Base-by-base conservation (phyloP, 2,113 vertebrate genomes). In the Ceratotherium simum region DNA sequence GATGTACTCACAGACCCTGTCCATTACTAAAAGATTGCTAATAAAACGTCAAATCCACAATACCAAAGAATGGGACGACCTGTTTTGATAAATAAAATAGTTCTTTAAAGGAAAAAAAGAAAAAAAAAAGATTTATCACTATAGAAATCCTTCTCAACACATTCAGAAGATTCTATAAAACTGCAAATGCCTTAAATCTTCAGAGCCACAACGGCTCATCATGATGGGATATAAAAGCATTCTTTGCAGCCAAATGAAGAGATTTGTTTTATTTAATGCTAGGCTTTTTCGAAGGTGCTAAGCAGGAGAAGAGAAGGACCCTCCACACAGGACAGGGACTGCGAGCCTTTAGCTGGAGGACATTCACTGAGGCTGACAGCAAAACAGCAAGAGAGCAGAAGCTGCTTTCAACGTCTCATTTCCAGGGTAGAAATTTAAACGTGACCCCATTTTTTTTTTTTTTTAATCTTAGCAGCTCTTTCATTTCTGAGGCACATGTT, bases 221-320 rank as follows among this genome's bases (percentile, higher is more conserved):
- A 98, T 94, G 94, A 96, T 96, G 90, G 64, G 98, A 98, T 96
- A 96, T 56, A 93, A 98, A 98, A 98, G 95, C 97, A 90, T 91
- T 93, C 98, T 98, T 97, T 97, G 97, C 94, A 91, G 97, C 96
- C 96, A 96, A 88, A 86, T 94, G 97, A 98, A 98, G 98, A 97
- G 91, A 97, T 97, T 97, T 97, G 96, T 98, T 98, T 98, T 97
- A 97, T 96, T 98, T 98, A 98, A 98, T 60, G 65, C 92, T 93
- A 86, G 73, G 98, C 18, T 85, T 92, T 96, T 96, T 65, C 91
- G 70, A 80, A 96, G 95, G 93, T 91, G 91, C 92, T 84, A 56
- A 91, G 84, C 95, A 69, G 91, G 58, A 8, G 8, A n/a, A 21
- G 33, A 70, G 58, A 81, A 33, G 62, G 81, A 84, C 25, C 11